Evolutionary conservation across 1,140 invertebrate genomes (phyloP), one percentile per base, ranked within the genome.

Genomic region (Drosophila rufa): DNA sequence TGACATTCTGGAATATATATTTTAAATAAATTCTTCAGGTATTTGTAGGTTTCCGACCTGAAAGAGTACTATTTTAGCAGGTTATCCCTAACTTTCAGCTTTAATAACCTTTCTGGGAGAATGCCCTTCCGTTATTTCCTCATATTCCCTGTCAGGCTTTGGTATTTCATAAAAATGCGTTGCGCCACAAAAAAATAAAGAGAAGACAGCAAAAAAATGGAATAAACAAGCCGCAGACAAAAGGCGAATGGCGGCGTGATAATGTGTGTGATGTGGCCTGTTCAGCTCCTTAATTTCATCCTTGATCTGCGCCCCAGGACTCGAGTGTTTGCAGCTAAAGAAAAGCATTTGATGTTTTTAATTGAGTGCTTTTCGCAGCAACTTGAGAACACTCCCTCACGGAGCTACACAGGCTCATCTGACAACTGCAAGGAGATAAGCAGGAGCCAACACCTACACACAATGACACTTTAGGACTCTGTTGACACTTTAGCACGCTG

Each of bases 261-360:
- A 65, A 33, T 51, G 48, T 27, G 59, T 22, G 42, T 15, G 53
- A 5, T 27, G 27, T 40, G 42, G 48, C n/a, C 48, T 19, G 50
- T 17, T 75, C 64, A 61, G 27, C 42, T 58, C 48, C 62, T 86
- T 62, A 76, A 74, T 79, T 82, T 80, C 57, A 65, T 82, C 56
- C 77, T 87, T 82, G 68, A 87, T 82, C 65, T 87, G 65, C 45
- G 51, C 53, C 53, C 58, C 56, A 76, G 68, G 64, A 43, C 83
- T 82, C 53, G 55, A 84, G 77, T 84, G 64, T 76, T 86, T 66
- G 64, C 47, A 68, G 74, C 77, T 60, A 60, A 79, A 60, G 67
- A 66, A 79, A 79, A 82, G 83, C 75, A 85, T 86, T 87, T 87
- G 77, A 87, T 84, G 84, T 89, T 87, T 82, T 87, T 87, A 87